Conservation (phyloP, 1,140 invertebrate species). For the Lamellibrachia luymesi region DNA sequence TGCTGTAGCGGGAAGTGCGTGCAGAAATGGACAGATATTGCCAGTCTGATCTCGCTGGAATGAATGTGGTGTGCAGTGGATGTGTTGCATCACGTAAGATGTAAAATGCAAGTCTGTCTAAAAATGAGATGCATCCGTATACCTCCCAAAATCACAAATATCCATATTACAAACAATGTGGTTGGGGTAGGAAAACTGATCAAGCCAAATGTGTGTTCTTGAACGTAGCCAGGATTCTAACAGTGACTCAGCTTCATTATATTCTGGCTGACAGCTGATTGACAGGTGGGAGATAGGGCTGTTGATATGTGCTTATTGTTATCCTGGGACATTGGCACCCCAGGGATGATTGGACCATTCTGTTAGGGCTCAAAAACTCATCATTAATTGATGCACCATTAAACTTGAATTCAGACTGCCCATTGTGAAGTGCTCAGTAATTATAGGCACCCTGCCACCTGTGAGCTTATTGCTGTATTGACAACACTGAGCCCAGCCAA, state of each 20-base stretch:
- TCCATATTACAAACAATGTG: too few species aligned
- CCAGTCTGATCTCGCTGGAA: too few species aligned
- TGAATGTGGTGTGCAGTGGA: too few species aligned
- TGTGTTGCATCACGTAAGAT: too few species aligned
- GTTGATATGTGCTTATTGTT: not conserved
- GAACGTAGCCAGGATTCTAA: not conserved
- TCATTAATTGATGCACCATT: not conserved
- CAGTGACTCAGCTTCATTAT: not conserved
- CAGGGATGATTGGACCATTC: not conserved
- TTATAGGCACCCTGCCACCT: not conserved
- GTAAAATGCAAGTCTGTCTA: too few species aligned
- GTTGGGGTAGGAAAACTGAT: not conserved
- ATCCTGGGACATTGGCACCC: not conserved
- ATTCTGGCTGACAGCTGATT: not conserved
- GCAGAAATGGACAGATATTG: too few species aligned
- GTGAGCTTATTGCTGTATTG: not conserved
- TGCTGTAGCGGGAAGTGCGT: too few species aligned
- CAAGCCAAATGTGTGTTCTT: not conserved
- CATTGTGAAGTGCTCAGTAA: not conserved
- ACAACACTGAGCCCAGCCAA: not conserved
- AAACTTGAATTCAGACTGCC: not conserved
- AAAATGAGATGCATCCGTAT: too few species aligned
- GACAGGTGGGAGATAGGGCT: not conserved
- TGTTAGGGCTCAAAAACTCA: not conserved
- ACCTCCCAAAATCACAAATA: too few species aligned